Percentiles rank a stretch among this genome's conserved stretches.
Conservation (phyloP, 2,888 invertebrate genomes). For the Lysandra coridon region DNA sequence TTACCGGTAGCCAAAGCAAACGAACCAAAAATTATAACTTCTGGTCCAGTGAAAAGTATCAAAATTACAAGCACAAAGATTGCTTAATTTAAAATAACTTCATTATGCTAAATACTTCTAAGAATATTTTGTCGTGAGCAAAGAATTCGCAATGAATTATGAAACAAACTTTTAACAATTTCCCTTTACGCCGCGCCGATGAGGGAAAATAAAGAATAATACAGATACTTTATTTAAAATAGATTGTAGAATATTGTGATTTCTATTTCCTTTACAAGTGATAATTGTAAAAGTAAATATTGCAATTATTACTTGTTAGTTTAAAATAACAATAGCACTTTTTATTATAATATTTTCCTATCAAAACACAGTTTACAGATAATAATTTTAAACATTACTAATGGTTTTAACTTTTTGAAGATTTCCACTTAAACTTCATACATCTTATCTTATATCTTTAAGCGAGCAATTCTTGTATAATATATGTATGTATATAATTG, state of each 20-base stretch:
- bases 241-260: background rate
- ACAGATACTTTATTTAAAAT: background rate
- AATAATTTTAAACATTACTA: no score
- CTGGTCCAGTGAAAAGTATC: background rate
- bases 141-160: conserved; percentile 20
- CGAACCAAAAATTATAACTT: background rate
- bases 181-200: background rate
- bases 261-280: no score
- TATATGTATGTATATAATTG: no score
- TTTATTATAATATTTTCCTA: no score
- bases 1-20: background rate
- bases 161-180: conserved; percentile 1
- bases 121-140: conserved; percentile 17
- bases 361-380: no score
- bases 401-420: no score
- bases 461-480: no score
- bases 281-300: no score
- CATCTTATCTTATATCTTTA: no score
- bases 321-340: no score
- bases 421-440: no score
- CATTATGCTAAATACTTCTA: conserved; percentile 18
- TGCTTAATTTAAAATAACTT: conserved; percentile 20
- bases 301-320: no score
- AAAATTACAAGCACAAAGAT: background rate
- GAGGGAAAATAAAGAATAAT: background rate